Evolutionary conservation across 2,888 invertebrate genomes (phyloP).

Genomic region (Mayetiola destructor): DNA sequence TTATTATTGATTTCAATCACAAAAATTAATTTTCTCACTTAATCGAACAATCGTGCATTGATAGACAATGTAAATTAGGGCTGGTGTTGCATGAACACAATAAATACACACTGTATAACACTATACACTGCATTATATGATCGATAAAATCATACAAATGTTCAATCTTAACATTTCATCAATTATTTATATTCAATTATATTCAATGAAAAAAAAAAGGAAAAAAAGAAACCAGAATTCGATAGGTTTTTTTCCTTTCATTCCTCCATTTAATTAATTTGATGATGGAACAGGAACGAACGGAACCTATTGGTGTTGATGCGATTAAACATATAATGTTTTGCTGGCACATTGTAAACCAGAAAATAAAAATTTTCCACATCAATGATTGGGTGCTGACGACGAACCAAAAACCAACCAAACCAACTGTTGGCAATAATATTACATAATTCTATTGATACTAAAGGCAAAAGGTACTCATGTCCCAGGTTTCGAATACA

Average conservation of each 20-base stretch:
- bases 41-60: neutral
- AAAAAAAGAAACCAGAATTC: too few relatives aligned
- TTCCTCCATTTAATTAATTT: constrained; percentile 4
- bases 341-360: constrained; percentile 9
- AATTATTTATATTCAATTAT: neutral
- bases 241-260: too few relatives aligned
- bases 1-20: neutral
- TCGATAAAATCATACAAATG: neutral
- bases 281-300: neutral
- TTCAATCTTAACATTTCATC: neutral
- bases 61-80: constrained; percentile 4
- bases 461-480: neutral
- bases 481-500: neutral
- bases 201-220: neutral
- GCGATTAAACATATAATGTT: constrained; percentile 9
- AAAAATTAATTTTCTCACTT: neutral
- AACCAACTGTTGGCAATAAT: neutral
- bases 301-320: too few relatives aligned
- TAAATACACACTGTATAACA: neutral
- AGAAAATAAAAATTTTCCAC: neutral
- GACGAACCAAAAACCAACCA: neutral
- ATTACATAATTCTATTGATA: neutral
- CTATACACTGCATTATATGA: neutral
- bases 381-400: constrained; percentile 7
- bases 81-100: neutral